Percentiles rank a stretch among this genome's conserved stretches.
Evolutionary conservation across 2,113 vertebrate genomes (phyloP).

Genomic region (Steatornis caripensis): DNA sequence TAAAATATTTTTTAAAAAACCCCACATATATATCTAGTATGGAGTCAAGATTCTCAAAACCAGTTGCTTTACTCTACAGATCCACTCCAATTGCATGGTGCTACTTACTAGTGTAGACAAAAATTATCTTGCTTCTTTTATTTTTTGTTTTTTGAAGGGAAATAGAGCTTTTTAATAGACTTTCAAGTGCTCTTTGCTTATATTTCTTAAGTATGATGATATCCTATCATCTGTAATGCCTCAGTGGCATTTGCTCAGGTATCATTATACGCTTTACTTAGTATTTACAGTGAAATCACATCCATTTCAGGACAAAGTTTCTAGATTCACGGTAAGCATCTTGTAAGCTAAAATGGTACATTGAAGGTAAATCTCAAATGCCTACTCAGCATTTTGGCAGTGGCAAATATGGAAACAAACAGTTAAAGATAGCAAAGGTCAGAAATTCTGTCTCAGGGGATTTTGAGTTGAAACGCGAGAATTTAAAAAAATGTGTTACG

Average conservation of each 20-base stretch:
- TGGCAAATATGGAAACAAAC: not conserved
- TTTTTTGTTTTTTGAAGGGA: not conserved
- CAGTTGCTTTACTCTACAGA: not conserved
- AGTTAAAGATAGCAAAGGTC: not conserved
- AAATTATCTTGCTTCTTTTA: not conserved
- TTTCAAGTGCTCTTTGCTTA: not conserved
- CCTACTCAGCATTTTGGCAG: not conserved
- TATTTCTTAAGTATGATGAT: not conserved
- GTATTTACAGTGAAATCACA: not conserved
- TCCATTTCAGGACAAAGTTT: not conserved
- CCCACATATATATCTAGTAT: not conserved
- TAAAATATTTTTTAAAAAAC: not conserved
- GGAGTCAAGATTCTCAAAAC: not conserved
- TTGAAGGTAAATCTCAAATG: not conserved
- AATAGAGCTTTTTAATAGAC: not conserved
- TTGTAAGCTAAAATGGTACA: not conserved
- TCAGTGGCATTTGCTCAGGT: not conserved
- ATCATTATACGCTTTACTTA: not conserved
- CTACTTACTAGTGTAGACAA: not conserved
- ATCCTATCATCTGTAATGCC: not conserved
- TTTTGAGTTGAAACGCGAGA: slow-evolving; percentile 32
- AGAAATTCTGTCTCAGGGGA: not conserved
- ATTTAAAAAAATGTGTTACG: not conserved
- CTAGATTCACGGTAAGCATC: not conserved
- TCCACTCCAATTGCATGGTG: not conserved